Evolutionary conservation across 2,888 invertebrate genomes (phyloP), one percentile per base, ranked within the genome.

Genomic region (Drosophila engyochracea): DNA sequence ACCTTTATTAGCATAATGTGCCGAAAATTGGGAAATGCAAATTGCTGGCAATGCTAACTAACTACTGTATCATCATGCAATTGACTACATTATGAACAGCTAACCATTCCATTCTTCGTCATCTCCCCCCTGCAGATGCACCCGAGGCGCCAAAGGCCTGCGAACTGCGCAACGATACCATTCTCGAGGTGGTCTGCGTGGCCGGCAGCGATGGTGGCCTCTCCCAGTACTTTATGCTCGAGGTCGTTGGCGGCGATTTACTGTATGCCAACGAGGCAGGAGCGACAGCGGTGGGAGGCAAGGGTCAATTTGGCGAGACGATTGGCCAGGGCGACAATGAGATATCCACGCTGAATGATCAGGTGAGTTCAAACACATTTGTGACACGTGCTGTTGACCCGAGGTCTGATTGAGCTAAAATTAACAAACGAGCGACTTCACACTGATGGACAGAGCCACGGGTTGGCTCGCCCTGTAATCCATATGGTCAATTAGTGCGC

Each of bases 151-250:
- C 97, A 10, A 94, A 94, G 89, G 96, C 96, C 92, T 97, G 97
- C 93, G 95, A 95, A 80, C 93, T 97, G 81, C 94, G 95, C 75
- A 96, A 96, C 92, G 95, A 96, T 89, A 96, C 95, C 65, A 85
- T 93, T 33, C 92, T 97, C 57, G 95, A 96, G 91, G 95, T 96
- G 78, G 95, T 95, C 79, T 97, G 97, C 93, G 94, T 95, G 78
- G 96, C 97, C 0, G 97, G 97, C 53, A 95, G 95, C 91, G 97
- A 97, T 91, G 97, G 97, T 7, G 97, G 97, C 19, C 94, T 97
- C 55, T 95, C 96, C 35, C 97, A 97, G 93, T 96, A 96, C 94
- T 97, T 97, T 93, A 94, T 97, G 65, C 94, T 97, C 80, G 97
- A 97, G 94, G 97, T 97, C 82, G 94, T 95, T 91, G 96, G 95